Conservation (phyloP, 2,113 vertebrate genomes). For the Dolichotis patagonum region DNA sequence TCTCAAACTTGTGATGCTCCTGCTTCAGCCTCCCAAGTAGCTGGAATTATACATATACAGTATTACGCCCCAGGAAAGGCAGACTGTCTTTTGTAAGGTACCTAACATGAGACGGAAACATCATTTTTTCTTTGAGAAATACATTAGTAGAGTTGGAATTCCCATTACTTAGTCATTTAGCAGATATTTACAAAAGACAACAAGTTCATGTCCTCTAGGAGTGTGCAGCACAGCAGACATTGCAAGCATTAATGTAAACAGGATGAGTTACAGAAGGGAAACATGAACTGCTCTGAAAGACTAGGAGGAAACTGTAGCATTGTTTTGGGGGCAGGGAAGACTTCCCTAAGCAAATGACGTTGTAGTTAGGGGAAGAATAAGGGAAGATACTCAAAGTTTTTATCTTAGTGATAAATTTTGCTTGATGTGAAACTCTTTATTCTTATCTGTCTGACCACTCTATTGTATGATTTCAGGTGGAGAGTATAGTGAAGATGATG, state of each 20-base stretch:
- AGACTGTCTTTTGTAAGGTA: background rate
- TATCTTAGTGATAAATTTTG: conserved; percentile 30
- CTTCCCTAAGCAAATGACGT: conserved; percentile 17
- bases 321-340: background rate
- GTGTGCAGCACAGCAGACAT: background rate
- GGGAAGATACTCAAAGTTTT: background rate
- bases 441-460: conserved; percentile 24
- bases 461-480: conserved; percentile 88
- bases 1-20: background rate
- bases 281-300: background rate
- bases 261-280: background rate
- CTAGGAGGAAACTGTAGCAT: background rate
- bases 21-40: background rate
- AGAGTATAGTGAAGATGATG: conserved; percentile 96
- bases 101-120: background rate
- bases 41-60: background rate
- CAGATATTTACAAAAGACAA: background rate
- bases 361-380: conserved; percentile 18
- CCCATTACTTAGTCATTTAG: background rate
- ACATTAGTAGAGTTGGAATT: conserved; percentile 14
- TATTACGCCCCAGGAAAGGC: background rate
- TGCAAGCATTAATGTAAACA: background rate
- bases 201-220: background rate
- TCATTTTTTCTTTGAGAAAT: conserved; percentile 26
- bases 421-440: conserved; percentile 32